Evolutionary conservation across 1,140 invertebrate species (phyloP), one percentile per base, ranked within the genome.

Genomic region (Drosophila gunungcola): DNA sequence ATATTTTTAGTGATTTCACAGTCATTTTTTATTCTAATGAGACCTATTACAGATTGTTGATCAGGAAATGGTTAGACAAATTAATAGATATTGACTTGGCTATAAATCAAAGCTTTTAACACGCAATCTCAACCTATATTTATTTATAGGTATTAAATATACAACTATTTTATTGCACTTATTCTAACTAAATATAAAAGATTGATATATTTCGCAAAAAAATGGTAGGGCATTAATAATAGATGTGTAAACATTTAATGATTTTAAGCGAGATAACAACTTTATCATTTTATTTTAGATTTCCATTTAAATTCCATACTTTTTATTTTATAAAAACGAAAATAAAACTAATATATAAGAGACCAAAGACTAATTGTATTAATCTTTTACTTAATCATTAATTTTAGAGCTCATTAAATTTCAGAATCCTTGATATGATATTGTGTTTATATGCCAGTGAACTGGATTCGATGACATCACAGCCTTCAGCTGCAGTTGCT

Each of bases 401-500:
- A 29, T 16, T 39, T 9, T 12, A 27, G 4, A 65, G 43, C 67
- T 70, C 64, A 70, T 69, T 69, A 56, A 56, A 43, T 13, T 2
- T 3, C 3, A 3, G 9, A 27, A 21, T 2, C 61, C n/a, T 38
- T 42, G 21, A 43, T 32, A 36, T 29, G 16, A 21, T 34, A 12
- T 16, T 29, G 9, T 43, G 39, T n/a, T 34, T 27, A 13, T 25
- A 25, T 29, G 36, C 21, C 13, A 27, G 32, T 53, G 38, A 27
- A 56, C 51, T 41, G 29, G 41, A 48, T 70, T 16, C 60, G 57
- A 38, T 54, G 39, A 46, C 52, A 57, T 57, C 73, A 52, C 45
- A 41, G 41, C 68, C 36, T 41, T 54, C 39, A 38, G 61, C 38
- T 60, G 52, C 39, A n/a, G 61, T 51, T 38, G 58, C 60, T 46